Evolutionary conservation across 1,140 invertebrate genomes (phyloP), one percentile per base, ranked within the genome.

Genomic region (Ooceraea biroi): DNA sequence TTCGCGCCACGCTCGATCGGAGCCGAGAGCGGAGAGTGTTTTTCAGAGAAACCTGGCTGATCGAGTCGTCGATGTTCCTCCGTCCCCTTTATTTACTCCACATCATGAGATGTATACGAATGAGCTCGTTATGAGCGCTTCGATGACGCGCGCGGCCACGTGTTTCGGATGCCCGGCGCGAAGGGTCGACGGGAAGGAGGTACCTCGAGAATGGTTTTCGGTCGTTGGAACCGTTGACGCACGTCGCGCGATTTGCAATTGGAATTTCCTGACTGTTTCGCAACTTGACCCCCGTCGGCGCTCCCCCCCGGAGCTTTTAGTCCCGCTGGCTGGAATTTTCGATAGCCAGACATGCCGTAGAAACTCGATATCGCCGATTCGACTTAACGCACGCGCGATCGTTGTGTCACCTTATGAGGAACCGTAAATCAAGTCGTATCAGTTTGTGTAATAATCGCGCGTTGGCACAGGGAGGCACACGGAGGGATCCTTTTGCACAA

Each of bases 41-140:
- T 36, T 69, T 80, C 76, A n/a, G 65, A 55, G 76, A 80, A 57
- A 69, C 36, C 25, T 19, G n/a, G n/a, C 27, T 25, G 7, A 36
- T 46, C 48, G 72, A 27, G 17, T 12, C 25, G n/a, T 12, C 58
- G 41, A 36, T 30, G 22, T 17, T 19, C 76, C 22, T 27, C 10
- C 22, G 17, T 19, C 48, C 65, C 30, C 17, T 50, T 71, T 71
- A 71, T 71, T 80, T 71, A 80, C 65, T 71, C 52, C 63, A 69
- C 50, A 80, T 57, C 76, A 50, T 65, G 65, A 80, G 76, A 71
- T 71, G 76, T 80, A 80, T 80, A 71, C 65, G 65, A 80, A 80
- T 41, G 63, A 73, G 82, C 63, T 71, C 83, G 76, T 85, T 71
- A 73, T 85, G 76, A 76, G 71, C 48, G 60, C 73, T 25, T 69